phyloP scores from a whole-genome alignment of 2,113 vertebrate genomes.

The Nestor notabilis region DNA sequence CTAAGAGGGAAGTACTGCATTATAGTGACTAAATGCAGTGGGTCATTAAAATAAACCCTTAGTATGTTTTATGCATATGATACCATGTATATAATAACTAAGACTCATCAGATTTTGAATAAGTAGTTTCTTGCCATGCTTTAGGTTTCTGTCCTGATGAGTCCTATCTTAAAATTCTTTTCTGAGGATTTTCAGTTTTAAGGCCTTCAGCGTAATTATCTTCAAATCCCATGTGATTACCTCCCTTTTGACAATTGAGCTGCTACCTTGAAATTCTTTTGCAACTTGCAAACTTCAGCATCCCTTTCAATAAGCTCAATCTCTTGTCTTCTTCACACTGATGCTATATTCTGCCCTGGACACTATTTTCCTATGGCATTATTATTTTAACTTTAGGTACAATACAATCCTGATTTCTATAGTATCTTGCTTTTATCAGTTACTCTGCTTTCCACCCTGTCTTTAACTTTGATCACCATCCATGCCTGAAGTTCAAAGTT shows the following conservation, averaged over 20 bases:
- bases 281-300: neutral
- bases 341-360: neutral
- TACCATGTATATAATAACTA: neutral
- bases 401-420: neutral
- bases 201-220: neutral
- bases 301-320: neutral
- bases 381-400: neutral
- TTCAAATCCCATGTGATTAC: neutral
- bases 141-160: neutral
- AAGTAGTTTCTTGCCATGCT: neutral
- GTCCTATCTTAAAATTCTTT: neutral
- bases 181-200: neutral
- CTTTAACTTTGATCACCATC: neutral
- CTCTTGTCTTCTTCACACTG: neutral
- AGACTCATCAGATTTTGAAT: neutral
- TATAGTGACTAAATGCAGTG: neutral
- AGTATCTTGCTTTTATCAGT: neutral
- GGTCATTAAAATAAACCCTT: neutral
- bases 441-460: neutral
- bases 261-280: neutral
- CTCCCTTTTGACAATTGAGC: neutral
- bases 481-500: neutral
- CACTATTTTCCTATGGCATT: fast-evolving
- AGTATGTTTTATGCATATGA: neutral
- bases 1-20: neutral